Base-by-base conservation (phyloP, 2,113 vertebrate species). In the Odobenus rosmarus region DNA sequence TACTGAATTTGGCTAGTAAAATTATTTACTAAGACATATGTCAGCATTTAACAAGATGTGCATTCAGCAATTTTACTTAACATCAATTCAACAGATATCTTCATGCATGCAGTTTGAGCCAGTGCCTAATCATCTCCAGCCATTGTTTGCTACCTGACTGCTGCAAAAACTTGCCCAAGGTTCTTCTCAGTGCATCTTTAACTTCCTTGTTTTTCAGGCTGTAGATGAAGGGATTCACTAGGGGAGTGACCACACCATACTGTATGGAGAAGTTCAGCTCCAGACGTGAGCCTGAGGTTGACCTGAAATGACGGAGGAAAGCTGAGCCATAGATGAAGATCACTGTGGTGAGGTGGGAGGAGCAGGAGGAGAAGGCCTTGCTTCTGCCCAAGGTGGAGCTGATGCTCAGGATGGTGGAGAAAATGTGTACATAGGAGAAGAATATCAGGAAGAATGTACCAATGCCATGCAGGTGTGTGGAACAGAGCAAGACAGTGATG, bases 211-310 rank as follows among this genome's bases (percentile, higher is more conserved):
- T 97, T 13, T 92, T 92, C 4, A 97, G 36, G 61, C 91, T 95
- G 4, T 95, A 97, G 55, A 97, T 81, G 61, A 97, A 39, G 49
- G 94, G 96, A 28, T 97, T 97, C 67, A 96, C 9, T 83, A 97
- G 33, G 39, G 96, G 96, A 15, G 92, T 95, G 39, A 93, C 18
- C 14, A 85, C 74, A 19, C 74, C 26, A 21, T 95, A 95, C 1
- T 95, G 91, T 24, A 95, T 11, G 18, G 94, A 95, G 55, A 90
- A 59, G 76, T 79, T 46, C 72, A 87, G 24, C 21, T 93, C 95
- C 33, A 71, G 53, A 5, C 84, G 93, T 33, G 88, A 82, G 28
- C 80, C 89, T 83, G 89, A 91, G n/a, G 69, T 88, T 33, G 98
- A 95, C 67, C 89, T 79, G 18, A 96, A 64, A 86, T 97, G 97